Conservation (phyloP, 2,113 vertebrate species). For the Prochilodus magdalenae region DNA sequence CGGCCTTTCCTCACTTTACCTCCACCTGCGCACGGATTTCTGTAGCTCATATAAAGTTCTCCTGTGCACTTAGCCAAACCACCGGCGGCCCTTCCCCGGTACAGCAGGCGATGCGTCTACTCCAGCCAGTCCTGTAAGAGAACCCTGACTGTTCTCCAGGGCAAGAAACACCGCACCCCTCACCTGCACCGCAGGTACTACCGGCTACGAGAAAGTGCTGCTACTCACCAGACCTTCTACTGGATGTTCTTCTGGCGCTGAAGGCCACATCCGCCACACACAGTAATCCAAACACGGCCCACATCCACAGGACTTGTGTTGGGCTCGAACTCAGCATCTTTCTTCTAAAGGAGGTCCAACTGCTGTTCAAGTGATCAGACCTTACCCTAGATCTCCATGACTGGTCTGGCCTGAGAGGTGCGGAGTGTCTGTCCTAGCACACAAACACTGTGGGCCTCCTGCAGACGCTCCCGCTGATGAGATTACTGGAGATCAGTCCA, state of each 20-base stretch:
- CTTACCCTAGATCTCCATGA: neutral
- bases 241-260: conserved; percentile 70
- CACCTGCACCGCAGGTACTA: too few species aligned
- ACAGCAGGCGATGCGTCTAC: too few species aligned
- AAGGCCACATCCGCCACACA: conserved; percentile 64
- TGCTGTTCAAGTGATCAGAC: too few species aligned
- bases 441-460: neutral
- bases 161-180: too few species aligned
- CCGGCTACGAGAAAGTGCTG: neutral
- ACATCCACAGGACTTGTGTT: conserved; percentile 33
- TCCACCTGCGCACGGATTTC: too few species aligned
- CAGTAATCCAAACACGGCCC: conserved; percentile 75
- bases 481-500: conserved; percentile 77
- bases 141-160: too few species aligned
- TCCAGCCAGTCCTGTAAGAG: too few species aligned
- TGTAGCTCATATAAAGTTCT: too few species aligned
- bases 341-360: conserved; percentile 18
- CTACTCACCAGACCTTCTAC: conserved; percentile 84
- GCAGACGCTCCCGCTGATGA: conserved; percentile 68
- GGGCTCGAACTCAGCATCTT: conserved; percentile 1
- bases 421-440: neutral
- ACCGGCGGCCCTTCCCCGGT: too few species aligned
- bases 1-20: too few species aligned
- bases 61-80: too few species aligned
- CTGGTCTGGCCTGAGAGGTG: neutral